phyloP scores from a whole-genome alignment of 2,797 vertebrate genomes.

The Phrynocephalus guinanensis region DNA sequence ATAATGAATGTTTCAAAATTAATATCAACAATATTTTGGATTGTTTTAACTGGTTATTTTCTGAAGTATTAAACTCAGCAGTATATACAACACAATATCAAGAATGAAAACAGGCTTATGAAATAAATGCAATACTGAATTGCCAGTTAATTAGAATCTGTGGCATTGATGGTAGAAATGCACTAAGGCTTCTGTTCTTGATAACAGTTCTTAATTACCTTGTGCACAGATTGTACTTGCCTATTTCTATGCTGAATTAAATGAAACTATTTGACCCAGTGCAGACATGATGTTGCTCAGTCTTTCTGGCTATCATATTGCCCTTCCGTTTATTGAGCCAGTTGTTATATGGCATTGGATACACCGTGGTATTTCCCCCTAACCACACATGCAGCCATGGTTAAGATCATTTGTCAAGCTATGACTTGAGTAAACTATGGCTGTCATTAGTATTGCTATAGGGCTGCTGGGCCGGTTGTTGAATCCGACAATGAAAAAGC shows the following conservation, averaged over 20 bases:
- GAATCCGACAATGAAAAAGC: neutral
- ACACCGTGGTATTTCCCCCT: neutral
- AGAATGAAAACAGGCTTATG: neutral
- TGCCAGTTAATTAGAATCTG: neutral
- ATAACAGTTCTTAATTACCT: neutral
- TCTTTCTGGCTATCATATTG: neutral
- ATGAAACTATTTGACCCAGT: neutral
- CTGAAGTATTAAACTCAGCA: neutral
- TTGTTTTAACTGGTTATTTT: neutral
- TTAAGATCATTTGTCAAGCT: neutral
- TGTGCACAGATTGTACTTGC: neutral
- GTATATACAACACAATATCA: neutral
- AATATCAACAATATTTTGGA: neutral
- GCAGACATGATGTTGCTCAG: neutral
- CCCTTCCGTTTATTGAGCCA: neutral
- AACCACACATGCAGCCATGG: neutral
- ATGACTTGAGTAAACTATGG: neutral
- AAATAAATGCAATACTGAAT: constrained; percentile 1
- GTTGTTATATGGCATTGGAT: neutral
- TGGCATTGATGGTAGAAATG: neutral
- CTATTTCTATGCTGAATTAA: neutral
- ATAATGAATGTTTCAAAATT: neutral
- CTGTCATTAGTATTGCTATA: neutral
- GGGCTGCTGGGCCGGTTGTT: too few species aligned
- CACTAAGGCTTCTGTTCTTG: neutral